Conservation (phyloP, 2,888 invertebrate genomes). For the Isoperla grammatica region DNA sequence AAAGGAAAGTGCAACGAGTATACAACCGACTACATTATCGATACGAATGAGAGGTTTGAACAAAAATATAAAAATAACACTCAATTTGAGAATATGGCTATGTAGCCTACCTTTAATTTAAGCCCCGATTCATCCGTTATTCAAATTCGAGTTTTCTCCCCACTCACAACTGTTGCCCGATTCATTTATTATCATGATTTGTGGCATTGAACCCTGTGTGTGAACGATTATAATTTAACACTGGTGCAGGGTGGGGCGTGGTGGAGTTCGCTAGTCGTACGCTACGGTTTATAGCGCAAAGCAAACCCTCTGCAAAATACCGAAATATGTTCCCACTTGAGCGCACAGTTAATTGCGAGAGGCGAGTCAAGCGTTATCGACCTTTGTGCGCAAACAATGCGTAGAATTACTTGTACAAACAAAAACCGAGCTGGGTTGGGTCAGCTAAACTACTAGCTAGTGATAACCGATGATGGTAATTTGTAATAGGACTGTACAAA, state of each 20-base stretch:
- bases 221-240: slow-evolving; percentile 19
- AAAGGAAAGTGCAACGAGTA: too few relatives aligned
- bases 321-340: slow-evolving; percentile 13
- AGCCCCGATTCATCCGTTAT: background rate
- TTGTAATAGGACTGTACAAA: too few relatives aligned
- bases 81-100: too few relatives aligned
- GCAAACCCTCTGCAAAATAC: slow-evolving; percentile 9
- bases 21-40: too few relatives aligned
- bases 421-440: slow-evolving; percentile 7
- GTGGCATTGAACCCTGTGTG: slow-evolving; percentile 12
- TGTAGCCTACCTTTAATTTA: too few relatives aligned
- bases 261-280: background rate
- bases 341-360: slow-evolving; percentile 14
- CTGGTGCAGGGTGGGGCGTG: slow-evolving; percentile 4
- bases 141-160: slow-evolving; percentile 7
- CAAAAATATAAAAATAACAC: too few relatives aligned
- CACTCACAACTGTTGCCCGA: background rate
- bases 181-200: slow-evolving; percentile 18
- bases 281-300: slow-evolving; percentile 4
- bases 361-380: slow-evolving; percentile 4
- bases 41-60: too few relatives aligned
- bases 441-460: slow-evolving; percentile 11
- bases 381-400: slow-evolving; percentile 18
- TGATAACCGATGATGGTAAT: too few relatives aligned
- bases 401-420: slow-evolving; percentile 18